These are phyloP conservation scores for Drosophila triauraria DNA, from an alignment of 1,140 invertebrate genomes.

Conservation along the genomic window DNA sequence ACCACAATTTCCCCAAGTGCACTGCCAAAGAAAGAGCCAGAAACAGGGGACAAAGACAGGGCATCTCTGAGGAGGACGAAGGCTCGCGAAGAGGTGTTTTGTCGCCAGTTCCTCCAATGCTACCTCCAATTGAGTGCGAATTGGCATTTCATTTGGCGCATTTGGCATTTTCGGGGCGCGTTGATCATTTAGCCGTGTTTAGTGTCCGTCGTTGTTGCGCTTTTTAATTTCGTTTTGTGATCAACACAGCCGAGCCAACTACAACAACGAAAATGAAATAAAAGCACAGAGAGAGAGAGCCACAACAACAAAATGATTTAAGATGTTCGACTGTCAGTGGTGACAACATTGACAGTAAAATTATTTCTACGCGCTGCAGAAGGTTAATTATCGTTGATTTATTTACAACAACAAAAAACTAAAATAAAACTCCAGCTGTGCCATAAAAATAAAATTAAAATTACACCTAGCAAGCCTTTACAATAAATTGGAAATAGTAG, in stretches of 20 bases:
- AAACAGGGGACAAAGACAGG: background rate
- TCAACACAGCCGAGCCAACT: constrained; percentile 18
- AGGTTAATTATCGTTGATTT: constrained; percentile 84
- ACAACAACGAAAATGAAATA: constrained; percentile 28
- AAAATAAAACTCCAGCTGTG: constrained; percentile 30
- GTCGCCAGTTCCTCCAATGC: constrained; percentile 43
- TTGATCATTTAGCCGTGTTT: constrained; percentile 77
- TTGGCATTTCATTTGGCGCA: constrained; percentile 81
- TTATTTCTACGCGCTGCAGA: constrained; percentile 76
- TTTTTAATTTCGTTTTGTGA: constrained; percentile 72
- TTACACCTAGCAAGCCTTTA: constrained; percentile 9
- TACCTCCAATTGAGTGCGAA: constrained; percentile 69
- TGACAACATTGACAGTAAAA: constrained; percentile 83
- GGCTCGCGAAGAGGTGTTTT: constrained; percentile 68
- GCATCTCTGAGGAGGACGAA: background rate
- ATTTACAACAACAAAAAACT: constrained; percentile 63
- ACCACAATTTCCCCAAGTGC: background rate
- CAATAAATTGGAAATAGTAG: constrained; percentile 5
- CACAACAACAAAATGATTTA: constrained; percentile 77
- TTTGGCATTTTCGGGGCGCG: constrained; percentile 75
- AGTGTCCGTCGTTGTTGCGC: constrained; percentile 69
- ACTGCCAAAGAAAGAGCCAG: background rate
- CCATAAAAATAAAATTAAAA: constrained; percentile 16
- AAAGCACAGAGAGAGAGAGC: background rate
- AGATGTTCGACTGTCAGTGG: constrained; percentile 79